These are phyloP conservation scores for Anas georgica DNA, from an alignment of 2,797 vertebrate genomes.

Conservation along the genomic window DNA sequence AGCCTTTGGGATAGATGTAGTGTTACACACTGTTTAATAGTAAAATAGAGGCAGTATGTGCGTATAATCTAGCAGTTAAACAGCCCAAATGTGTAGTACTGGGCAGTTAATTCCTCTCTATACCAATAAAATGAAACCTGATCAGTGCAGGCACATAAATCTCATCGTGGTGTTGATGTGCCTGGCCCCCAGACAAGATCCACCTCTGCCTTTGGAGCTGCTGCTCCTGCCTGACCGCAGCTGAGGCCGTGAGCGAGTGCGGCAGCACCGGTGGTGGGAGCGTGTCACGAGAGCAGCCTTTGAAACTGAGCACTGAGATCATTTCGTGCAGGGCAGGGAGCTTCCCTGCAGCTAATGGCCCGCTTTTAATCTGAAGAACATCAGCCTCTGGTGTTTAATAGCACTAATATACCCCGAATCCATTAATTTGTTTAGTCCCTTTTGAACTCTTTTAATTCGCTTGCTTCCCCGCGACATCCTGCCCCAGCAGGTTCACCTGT, in stretches of 20 bases:
- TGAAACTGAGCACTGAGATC: accelerated
- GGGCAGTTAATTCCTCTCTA: neutral
- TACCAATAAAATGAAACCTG: accelerated
- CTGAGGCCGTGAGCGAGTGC: accelerated
- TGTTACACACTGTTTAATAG: neutral
- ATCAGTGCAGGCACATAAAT: accelerated
- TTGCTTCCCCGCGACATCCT: neutral
- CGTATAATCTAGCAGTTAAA: accelerated
- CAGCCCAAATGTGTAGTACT: neutral
- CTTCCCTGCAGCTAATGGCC: neutral
- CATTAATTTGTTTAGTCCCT: neutral
- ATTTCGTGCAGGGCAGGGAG: accelerated
- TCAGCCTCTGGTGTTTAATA: neutral
- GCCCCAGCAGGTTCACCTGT: neutral
- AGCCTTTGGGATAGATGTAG: neutral
- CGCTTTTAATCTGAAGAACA: neutral
- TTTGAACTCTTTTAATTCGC: neutral
- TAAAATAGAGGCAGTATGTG: neutral
- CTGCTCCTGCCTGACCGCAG: neutral
- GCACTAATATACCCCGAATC: neutral
- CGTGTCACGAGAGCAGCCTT: accelerated
- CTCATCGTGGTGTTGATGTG: accelerated
- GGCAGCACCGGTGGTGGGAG: accelerated
- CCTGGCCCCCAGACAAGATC: neutral
- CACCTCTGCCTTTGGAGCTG: neutral